phyloP scores from a whole-genome alignment of 2,113 vertebrate genomes.

The Ceratotherium simum region DNA sequence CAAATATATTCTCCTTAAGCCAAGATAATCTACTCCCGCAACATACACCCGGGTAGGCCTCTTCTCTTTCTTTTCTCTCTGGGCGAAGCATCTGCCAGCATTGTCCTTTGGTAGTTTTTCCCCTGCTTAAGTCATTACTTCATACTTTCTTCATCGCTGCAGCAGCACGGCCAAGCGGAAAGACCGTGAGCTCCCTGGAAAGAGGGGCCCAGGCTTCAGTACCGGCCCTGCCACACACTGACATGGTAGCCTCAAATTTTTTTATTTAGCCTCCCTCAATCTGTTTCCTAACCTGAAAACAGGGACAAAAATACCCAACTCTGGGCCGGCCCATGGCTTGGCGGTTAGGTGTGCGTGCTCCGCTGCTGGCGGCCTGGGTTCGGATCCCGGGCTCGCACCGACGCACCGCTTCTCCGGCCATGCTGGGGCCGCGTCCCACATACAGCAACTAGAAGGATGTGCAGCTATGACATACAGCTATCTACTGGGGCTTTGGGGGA shows the following conservation, averaged over 20 bases:
- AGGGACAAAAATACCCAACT: neutral
- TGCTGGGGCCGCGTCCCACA: too few species aligned
- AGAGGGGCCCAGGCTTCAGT: neutral
- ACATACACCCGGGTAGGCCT: neutral
- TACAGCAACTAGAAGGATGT: too few species aligned
- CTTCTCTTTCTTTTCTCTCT: neutral
- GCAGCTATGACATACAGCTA: too few species aligned
- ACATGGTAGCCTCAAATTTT: neutral
- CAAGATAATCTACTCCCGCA: neutral
- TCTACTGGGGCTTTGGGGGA: too few species aligned
- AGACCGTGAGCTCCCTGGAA: neutral
- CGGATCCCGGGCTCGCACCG: too few species aligned
- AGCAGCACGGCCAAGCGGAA: neutral
- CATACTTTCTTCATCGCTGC: neutral
- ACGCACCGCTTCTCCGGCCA: too few species aligned
- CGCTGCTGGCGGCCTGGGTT: too few species aligned
- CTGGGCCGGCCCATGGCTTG: too few species aligned
- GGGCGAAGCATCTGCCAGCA: neutral
- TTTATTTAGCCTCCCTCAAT: neutral
- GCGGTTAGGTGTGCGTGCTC: too few species aligned
- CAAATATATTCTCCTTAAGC: neutral
- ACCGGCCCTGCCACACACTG: neutral
- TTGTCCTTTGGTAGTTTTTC: neutral
- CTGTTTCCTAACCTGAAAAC: constrained; percentile 47
- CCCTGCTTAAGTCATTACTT: constrained; percentile 4